Evolutionary conservation across 2,797 vertebrate genomes (phyloP).

Genomic region (Epinephelus awoara): DNA sequence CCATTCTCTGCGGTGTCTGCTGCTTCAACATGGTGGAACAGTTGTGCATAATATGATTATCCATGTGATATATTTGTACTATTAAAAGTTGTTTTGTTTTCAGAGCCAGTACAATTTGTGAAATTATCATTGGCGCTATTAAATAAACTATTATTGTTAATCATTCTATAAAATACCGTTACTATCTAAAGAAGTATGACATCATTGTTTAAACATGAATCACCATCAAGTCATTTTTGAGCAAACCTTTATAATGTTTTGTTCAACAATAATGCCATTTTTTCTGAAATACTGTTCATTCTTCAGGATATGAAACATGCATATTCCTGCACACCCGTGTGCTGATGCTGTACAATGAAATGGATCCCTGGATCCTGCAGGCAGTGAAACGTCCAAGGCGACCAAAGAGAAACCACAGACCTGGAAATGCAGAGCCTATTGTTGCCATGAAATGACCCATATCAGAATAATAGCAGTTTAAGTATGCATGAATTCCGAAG

Average conservation of each 20-base stretch:
- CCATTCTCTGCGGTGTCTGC: neutral
- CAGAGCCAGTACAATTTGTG: neutral
- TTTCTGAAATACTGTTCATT: neutral
- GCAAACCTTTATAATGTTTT: neutral
- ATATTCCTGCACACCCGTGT: conserved; percentile 45
- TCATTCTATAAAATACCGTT: neutral
- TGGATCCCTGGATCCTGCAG: conserved; percentile 44
- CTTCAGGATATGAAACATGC: conserved; percentile 31
- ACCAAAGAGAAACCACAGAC: conserved; percentile 57
- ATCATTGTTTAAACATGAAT: neutral
- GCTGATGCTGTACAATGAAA: conserved; percentile 49
- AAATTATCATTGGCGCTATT: neutral
- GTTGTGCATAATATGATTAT: conserved; percentile 9
- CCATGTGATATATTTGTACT: neutral
- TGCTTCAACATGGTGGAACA: conserved; percentile 11
- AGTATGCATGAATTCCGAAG: conserved; percentile 77
- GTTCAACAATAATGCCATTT: neutral
- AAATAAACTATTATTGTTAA: neutral
- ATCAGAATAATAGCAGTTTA: conserved; percentile 79
- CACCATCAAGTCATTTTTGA: neutral
- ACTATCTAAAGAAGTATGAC: neutral
- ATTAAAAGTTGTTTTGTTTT: conserved; percentile 3
- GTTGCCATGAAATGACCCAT: conserved; percentile 80
- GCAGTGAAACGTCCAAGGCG: conserved; percentile 47
- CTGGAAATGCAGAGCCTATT: conserved; percentile 65